phyloP scores from a whole-genome alignment of 2,888 invertebrate species.

The Patella caerulea region DNA sequence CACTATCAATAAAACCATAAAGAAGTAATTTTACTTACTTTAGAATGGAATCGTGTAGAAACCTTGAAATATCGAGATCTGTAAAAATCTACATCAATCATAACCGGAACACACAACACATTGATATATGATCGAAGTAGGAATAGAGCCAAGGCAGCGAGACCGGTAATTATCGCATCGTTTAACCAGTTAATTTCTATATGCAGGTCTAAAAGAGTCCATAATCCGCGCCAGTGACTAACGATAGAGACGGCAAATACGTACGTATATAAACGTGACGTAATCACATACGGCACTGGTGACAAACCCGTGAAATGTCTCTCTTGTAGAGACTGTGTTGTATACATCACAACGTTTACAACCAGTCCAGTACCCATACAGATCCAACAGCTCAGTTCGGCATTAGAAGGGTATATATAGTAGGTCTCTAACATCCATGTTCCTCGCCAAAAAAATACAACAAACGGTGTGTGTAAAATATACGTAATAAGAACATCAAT shows the following conservation, averaged over 20 bases:
- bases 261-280: slow-evolving; percentile 9
- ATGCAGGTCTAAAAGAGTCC: slow-evolving; percentile 10
- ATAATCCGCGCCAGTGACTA: slow-evolving; percentile 16
- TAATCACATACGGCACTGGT: slow-evolving; percentile 2
- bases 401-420: background rate
- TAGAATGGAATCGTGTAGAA: slow-evolving; percentile 1
- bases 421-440: background rate
- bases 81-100: background rate
- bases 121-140: background rate
- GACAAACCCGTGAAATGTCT: background rate
- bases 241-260: background rate
- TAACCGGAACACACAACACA: background rate
- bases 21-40: background rate
- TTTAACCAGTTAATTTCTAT: background rate
- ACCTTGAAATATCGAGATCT: background rate
- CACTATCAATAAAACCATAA: no score
- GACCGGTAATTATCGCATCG: background rate
- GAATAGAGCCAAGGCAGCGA: background rate
- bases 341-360: background rate
- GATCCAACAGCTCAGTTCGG: background rate
- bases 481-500: slow-evolving; percentile 10
- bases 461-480: slow-evolving; percentile 1
- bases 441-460: slow-evolving; percentile 12
- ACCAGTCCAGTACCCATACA: background rate
- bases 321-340: background rate